Evolutionary conservation across 2,797 vertebrate genomes (phyloP), one percentile per base, ranked within the genome.

Genomic region (Acanthiza pusilla): DNA sequence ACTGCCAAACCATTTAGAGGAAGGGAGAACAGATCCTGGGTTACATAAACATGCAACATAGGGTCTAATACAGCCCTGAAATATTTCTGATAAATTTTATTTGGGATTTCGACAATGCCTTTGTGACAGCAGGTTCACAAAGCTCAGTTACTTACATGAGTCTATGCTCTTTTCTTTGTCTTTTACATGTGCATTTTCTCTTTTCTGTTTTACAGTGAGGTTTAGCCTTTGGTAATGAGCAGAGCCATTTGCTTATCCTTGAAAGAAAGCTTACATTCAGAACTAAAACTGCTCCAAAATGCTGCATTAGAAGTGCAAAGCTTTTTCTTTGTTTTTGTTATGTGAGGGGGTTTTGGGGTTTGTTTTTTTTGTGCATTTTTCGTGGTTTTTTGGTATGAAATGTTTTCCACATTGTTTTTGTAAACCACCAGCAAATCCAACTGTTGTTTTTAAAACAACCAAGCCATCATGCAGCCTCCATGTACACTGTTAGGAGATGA

Each of bases 401-500:
- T 43, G 10, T 54, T 80, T 86, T 71, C 45, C 50, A 23, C 60
- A 36, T 43, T 87, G 54, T 54, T 95, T 77, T 40, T 75, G 42
- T 45, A 92, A 74, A 54, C 21, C 17, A 58, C 38, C 61, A 61
- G 29, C 57, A 83, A 80, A 85, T 29, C 45, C 58, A 77, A 94
- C 53, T 77, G 71, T 42, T 84, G 55, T 86, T 93, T 90, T 76
- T 58, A 67, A 32, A 81, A 58, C 60, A 89, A 36, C 40, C n/a
- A 61, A 87, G 11, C 40, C 83, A 91, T 91, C 55, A 32, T 21
- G 34, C 87, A 95, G 45, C 51, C 32, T 86, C 73, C 51, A 18
- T 60, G 34, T 63, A 53, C 66, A 61, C 47, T 22, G n/a, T 29
- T 40, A 77, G 86, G 68, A 85, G 66, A 89, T 72, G 65, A 91